A percentile compares a stretch with the other conserved stretches of the same genome.
Evolutionary conservation across 2,888 invertebrate genomes (phyloP).

Genomic region (Polietes domitor): DNA sequence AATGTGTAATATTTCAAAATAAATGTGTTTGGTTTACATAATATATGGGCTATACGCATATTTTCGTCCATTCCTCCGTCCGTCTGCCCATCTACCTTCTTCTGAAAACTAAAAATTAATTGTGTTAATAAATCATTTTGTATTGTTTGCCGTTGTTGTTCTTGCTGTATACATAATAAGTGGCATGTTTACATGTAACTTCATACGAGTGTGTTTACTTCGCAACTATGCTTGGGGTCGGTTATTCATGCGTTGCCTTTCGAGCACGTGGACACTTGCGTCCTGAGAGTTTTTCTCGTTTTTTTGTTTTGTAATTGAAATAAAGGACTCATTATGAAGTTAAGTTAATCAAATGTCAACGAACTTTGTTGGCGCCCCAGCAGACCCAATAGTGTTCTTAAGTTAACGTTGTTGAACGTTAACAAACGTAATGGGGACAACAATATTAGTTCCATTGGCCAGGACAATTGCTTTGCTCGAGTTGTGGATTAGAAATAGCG

Average conservation of each 20-base stretch:
- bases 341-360: slow-evolving; percentile 35
- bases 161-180: too few species aligned
- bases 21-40: neutral
- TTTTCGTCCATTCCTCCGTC: neutral
- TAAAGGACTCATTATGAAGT: slow-evolving; percentile 35
- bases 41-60: too few species aligned
- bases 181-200: neutral
- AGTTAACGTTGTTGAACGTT: too few species aligned
- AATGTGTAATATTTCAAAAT: neutral
- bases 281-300: neutral
- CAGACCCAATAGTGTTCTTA: too few species aligned
- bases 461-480: too few species aligned
- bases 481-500: too few species aligned
- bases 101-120: slow-evolving; percentile 35
- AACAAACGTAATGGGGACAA: too few species aligned
- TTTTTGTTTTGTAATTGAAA: neutral
- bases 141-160: neutral
- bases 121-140: slow-evolving; percentile 51
- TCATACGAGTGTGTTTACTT: neutral
- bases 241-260: slow-evolving; percentile 2
- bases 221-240: neutral
- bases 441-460: too few species aligned
- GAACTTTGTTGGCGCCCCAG: neutral
- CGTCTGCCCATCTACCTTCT: too few species aligned
- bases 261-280: neutral